These are phyloP conservation scores for Parasteatoda lunata DNA, from an alignment of 2,888 invertebrate genomes.

Conservation along the genomic window DNA sequence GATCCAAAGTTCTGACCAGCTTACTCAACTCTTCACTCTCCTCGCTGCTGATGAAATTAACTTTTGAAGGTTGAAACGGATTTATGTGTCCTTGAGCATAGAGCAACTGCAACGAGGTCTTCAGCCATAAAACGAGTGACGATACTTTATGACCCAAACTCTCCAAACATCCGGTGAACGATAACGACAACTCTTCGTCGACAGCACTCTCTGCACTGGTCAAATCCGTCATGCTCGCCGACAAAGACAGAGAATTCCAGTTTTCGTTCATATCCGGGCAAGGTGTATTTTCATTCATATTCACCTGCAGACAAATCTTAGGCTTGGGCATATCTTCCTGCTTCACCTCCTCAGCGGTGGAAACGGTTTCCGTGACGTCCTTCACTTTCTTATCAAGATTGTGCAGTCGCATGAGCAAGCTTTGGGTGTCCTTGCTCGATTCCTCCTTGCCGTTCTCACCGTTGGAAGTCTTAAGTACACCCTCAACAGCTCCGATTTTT, in stretches of 20 bases:
- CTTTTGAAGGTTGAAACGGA: constrained; percentile 50
- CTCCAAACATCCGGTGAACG: constrained; percentile 46
- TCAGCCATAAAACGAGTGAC: constrained; percentile 58
- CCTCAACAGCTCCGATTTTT: constrained; percentile 63
- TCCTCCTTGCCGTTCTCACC: constrained; percentile 23
- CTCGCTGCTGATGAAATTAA: constrained; percentile 35
- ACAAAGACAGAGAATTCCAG: constrained; percentile 66
- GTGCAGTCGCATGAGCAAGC: constrained; percentile 58
- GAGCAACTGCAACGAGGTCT: constrained; percentile 53
- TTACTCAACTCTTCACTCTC: constrained; percentile 48
- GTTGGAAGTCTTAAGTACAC: constrained; percentile 37
- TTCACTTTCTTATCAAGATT: constrained; percentile 63
- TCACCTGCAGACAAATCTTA: constrained; percentile 63
- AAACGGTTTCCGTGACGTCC: constrained; percentile 45
- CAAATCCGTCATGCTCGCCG: constrained; percentile 67
- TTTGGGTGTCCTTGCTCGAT: constrained; percentile 33
- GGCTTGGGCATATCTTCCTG: constrained; percentile 61
- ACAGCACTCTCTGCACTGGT: constrained; percentile 45
- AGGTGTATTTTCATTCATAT: constrained; percentile 51
- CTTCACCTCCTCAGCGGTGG: background rate
- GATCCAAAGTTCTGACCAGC: constrained; percentile 45
- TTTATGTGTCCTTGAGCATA: constrained; percentile 53
- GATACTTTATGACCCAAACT: constrained; percentile 48
- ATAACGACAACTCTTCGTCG: constrained; percentile 18
- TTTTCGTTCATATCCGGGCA: constrained; percentile 52